These are phyloP conservation scores for Acinonyx jubatus DNA, from an alignment of 2,113 vertebrate genomes.

Conservation along the genomic window DNA sequence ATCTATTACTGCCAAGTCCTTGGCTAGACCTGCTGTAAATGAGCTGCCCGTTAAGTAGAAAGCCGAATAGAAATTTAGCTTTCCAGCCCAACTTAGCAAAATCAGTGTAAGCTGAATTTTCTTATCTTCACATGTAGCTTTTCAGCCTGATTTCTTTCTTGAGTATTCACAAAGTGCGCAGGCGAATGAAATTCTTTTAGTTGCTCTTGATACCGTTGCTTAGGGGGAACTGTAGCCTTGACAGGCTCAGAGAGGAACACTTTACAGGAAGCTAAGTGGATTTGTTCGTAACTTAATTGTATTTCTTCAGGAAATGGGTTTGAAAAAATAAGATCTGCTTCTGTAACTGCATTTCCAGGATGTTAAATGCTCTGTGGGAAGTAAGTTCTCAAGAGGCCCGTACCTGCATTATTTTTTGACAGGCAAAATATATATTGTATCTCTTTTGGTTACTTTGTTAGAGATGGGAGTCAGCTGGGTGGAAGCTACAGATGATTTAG, in stretches of 20 bases:
- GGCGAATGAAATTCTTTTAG: not conserved
- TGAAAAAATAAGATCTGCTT: not conserved
- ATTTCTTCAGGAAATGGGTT: slow-evolving; percentile 16
- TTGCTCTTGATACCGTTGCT: not conserved
- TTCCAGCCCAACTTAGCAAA: slow-evolving; percentile 9
- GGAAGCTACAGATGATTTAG: not conserved
- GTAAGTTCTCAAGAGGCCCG: not conserved
- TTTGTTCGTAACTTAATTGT: not conserved
- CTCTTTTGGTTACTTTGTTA: not conserved
- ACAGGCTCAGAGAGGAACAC: not conserved
- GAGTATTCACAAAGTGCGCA: not conserved
- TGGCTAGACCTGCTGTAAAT: not conserved
- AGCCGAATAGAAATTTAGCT: slow-evolving; percentile 26
- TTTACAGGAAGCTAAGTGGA: not conserved
- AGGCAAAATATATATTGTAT: not conserved
- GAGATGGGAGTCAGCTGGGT: not conserved
- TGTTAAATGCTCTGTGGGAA: not conserved
- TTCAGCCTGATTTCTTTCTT: not conserved
- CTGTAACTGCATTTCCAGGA: not conserved
- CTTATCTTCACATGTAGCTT: not conserved
- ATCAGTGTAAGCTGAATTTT: not conserved
- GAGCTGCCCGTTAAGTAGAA: slow-evolving; percentile 15
- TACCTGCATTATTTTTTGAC: not conserved
- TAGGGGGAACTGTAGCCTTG: not conserved
- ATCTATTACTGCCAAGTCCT: slow-evolving; percentile 47